phyloP scores from a whole-genome alignment of 2,888 invertebrate genomes.

The Sericinus montela region DNA sequence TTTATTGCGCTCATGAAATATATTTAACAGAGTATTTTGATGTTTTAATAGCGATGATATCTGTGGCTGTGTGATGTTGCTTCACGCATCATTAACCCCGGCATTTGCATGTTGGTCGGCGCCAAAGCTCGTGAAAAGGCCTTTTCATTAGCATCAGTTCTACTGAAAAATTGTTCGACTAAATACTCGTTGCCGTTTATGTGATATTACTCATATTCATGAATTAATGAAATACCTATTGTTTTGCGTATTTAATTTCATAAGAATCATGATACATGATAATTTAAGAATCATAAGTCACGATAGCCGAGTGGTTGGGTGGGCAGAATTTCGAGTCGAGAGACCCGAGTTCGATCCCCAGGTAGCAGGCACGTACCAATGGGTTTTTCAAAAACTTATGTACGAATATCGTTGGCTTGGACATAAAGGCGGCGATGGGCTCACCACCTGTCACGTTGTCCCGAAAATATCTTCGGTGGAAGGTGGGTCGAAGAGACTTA shows the following conservation, averaged over 20 bases:
- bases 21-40: background rate
- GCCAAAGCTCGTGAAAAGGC: conserved; percentile 76
- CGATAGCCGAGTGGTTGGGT: too few species aligned
- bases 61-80: conserved; percentile 49
- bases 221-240: conserved; percentile 8
- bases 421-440: too few species aligned
- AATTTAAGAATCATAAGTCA: too few species aligned
- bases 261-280: too few species aligned
- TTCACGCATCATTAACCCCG: conserved; percentile 59
- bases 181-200: conserved; percentile 32
- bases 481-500: too few species aligned
- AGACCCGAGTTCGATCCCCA: too few species aligned
- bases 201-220: conserved; percentile 4
- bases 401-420: too few species aligned
- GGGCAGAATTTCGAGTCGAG: too few species aligned
- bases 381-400: too few species aligned
- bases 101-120: conserved; percentile 19
- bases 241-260: background rate
- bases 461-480: too few species aligned
- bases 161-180: conserved; percentile 67
- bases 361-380: too few species aligned
- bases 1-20: background rate
- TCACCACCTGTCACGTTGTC: too few species aligned
- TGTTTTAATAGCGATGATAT: conserved; percentile 37
- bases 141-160: conserved; percentile 76